Evolutionary conservation across 1,140 invertebrate genomes (phyloP), one percentile per base, ranked within the genome.

Genomic region (Zaprionus kolodkinae): DNA sequence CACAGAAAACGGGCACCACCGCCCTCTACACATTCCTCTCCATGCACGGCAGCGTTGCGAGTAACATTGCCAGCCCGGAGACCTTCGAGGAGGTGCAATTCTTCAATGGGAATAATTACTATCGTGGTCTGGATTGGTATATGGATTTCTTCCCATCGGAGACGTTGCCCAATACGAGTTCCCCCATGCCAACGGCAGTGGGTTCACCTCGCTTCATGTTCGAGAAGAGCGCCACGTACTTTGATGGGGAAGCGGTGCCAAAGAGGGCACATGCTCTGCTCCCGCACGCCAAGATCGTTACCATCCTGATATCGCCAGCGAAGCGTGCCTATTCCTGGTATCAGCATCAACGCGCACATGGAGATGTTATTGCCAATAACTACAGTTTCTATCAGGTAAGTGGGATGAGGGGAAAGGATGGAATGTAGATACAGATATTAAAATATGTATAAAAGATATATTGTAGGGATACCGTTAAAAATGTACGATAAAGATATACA

Each of bases 71-170:
- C 11, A 98, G 97, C 91, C 96, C 96, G 0, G 96, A 97, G 77
- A 99, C 98, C 2, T 99, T 99, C 93, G 99, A 99, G 93, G 99
- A 99, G 93, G 96, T 99, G 73, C 99, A 99, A 94, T 99, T 99
- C 94, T 99, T 99, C 93, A 99, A 98, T 92, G 98, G 97, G 7
- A 97, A 98, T 89, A 99, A 99, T 93, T 99, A 99, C 93, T 96
- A 97, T 78, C 96, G 97, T 93, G 99, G 94, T 6, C 93, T 99
- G 21, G 98, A 99, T 93, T 99, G 99, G 99, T 99, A 99, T 92
- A 97, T 99, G 96, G 96, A 96, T 83, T 99, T 97, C 93, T 99
- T 99, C 91, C 97, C 97, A 11, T 94, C 95, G 17, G 95, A 96
- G 52, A 38, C 55, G 40, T 12, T 79, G 69, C 93, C 95, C 59